phyloP scores from a whole-genome alignment of 2,113 vertebrate species.

The Pterocles burchelli region DNA sequence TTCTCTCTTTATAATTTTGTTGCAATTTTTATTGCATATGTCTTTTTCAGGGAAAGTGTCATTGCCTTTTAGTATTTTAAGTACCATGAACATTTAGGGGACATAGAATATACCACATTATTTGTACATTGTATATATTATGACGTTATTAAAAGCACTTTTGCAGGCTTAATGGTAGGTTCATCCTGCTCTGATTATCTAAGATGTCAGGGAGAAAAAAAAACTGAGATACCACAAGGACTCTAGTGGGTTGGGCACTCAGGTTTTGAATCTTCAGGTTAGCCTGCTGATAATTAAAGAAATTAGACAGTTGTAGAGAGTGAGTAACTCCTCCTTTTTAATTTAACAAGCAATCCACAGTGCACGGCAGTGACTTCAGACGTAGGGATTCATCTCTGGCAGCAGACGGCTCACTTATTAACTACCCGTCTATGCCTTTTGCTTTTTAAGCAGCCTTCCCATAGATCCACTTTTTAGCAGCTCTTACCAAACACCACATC shows the following conservation, averaged over 20 bases:
- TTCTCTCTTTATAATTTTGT: not conserved
- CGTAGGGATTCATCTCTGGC: conserved; percentile 12
- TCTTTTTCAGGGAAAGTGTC: not conserved
- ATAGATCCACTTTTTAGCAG: not conserved
- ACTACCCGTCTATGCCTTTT: not conserved
- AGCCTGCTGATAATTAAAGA: not conserved
- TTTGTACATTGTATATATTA: not conserved
- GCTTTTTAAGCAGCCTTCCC: conserved; percentile 23
- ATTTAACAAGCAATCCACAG: not conserved
- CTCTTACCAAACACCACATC: not conserved
- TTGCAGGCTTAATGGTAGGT: not conserved
- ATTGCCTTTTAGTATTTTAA: not conserved
- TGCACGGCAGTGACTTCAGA: not conserved
- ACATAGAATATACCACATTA: not conserved
- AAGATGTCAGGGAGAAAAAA: not conserved
- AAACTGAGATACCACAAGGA: not conserved
- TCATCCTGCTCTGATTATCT: not conserved
- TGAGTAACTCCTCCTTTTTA: not conserved
- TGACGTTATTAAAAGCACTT: not conserved
- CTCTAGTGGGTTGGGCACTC: not conserved
- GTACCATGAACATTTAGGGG: not conserved
- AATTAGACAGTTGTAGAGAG: not conserved
- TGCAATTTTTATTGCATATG: not conserved
- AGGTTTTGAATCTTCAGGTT: not conserved
- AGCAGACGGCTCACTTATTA: not conserved